Conservation (phyloP, 2,888 invertebrate genomes). For the Mycogona germanica region DNA sequence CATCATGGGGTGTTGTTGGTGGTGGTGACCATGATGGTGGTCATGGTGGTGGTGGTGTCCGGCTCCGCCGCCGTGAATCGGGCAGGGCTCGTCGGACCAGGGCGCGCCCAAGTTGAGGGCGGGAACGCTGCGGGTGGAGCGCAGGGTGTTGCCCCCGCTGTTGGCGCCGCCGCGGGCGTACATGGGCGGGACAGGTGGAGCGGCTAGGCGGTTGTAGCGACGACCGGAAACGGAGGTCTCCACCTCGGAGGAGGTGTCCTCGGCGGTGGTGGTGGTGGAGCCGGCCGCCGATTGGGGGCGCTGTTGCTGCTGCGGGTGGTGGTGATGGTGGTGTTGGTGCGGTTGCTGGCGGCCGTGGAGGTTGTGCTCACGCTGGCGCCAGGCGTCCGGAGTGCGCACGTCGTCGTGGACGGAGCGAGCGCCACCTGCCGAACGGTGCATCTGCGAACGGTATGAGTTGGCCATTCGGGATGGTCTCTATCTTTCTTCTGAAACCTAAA, state of each 20-base stretch:
- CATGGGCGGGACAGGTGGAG: neutral
- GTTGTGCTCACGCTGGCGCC: conserved; percentile 13
- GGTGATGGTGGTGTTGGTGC: too few relatives aligned
- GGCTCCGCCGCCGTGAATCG: conserved; percentile 19
- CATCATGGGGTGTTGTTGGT: neutral
- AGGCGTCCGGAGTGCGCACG: conserved; percentile 10
- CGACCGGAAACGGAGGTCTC: conserved; percentile 16
- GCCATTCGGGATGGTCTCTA: neutral
- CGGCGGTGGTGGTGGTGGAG: conserved; percentile 14
- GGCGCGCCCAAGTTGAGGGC: conserved; percentile 13
- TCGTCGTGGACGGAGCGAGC: neutral
- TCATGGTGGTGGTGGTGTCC: neutral
- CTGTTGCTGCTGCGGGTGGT: neutral
- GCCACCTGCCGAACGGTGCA: neutral
- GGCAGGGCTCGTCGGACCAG: conserved; percentile 16
- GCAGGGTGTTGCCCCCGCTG: conserved; percentile 11
- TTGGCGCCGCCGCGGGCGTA: neutral
- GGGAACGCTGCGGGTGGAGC: conserved; percentile 21
- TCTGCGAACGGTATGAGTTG: neutral
- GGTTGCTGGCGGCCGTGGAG: neutral
- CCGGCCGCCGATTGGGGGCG: conserved; percentile 1
- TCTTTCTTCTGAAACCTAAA: neutral
- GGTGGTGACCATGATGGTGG: neutral
- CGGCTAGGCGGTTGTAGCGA: conserved; percentile 2
- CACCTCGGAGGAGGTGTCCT: conserved; percentile 6